Evolutionary conservation across 2,888 invertebrate genomes (phyloP), one percentile per base, ranked within the genome.

Genomic region (Synergus itoensis): DNA sequence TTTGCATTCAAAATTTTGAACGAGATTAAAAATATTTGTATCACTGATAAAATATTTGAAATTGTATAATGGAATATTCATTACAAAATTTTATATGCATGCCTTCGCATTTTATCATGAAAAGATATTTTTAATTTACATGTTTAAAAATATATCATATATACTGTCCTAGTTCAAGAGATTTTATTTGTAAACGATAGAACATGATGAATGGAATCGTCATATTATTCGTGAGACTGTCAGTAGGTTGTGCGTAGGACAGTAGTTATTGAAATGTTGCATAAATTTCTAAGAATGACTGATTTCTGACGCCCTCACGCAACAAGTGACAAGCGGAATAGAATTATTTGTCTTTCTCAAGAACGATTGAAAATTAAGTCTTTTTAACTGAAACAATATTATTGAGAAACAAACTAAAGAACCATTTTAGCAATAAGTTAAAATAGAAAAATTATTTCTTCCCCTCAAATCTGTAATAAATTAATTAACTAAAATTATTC

Each of bases 181-280:
- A n/a, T 64, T 64, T 64, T 11, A 64, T 64, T 64, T 64, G 64
- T 41, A 41, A 41, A 64, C 64, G n/a, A n/a, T 16, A 40, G 11
- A n/a, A 64, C 40, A 40, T 41, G 3, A 41, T 64, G 64, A 64
- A 40, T 64, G n/a, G 16, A 64, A 41, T 41, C 40, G 36, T 36
- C 14, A 63, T 36, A 16, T 16, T 36, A 36, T 63, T 36, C 3
- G 8, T 63, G 16, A 36, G 14, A 63, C 14, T 63, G 14, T 16
- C 63, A 28, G 40, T 9, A 64, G 8, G n/a, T 64, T 41, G 0
- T 40, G 18, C 64, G 40, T 63, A 63, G 63, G 40, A 63, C 16
- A 36, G 63, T 12, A 40, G 63, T 40, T 40, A 63, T 36, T 63
- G 21, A 28, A 62, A 62, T 18, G 40, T 41, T n/a, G 40, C 64